phyloP scores from a whole-genome alignment of 2,888 invertebrate species.

The Lysandra bellargus region DNA sequence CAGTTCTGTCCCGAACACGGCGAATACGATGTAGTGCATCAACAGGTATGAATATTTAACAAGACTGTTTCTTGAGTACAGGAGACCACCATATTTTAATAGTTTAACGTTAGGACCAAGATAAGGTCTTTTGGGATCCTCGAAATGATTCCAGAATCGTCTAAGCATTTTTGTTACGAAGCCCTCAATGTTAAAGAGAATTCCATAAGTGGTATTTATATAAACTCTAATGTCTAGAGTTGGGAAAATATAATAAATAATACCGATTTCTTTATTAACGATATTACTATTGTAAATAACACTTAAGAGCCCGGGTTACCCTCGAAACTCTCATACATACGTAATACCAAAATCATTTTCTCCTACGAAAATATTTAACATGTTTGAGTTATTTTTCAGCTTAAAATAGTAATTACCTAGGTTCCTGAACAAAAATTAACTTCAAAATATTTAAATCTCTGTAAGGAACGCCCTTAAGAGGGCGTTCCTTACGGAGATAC shows the following conservation, averaged over 20 bases:
- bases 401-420: too few species aligned
- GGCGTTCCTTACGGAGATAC: too few species aligned
- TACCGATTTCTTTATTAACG: not conserved
- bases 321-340: too few species aligned
- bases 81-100: conserved; percentile 4
- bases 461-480: too few species aligned
- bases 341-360: too few species aligned
- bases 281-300: too few species aligned
- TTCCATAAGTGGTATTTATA: not conserved
- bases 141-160: conserved; percentile 9
- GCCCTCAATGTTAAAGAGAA: not conserved
- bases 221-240: not conserved
- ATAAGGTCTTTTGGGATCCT: conserved; percentile 2
- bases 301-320: too few species aligned
- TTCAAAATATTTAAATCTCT: too few species aligned
- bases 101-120: conserved; percentile 9
- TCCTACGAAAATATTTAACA: too few species aligned
- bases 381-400: too few species aligned
- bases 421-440: too few species aligned
- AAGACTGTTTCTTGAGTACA: not conserved
- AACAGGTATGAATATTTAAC: conserved; percentile 11
- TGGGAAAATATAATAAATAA: not conserved
- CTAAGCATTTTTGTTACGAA: conserved; percentile 5
- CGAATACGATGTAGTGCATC: not conserved
- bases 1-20: not conserved